Base-by-base conservation (phyloP, 1,140 invertebrate genomes). In the Diorhabda sublineata region DNA sequence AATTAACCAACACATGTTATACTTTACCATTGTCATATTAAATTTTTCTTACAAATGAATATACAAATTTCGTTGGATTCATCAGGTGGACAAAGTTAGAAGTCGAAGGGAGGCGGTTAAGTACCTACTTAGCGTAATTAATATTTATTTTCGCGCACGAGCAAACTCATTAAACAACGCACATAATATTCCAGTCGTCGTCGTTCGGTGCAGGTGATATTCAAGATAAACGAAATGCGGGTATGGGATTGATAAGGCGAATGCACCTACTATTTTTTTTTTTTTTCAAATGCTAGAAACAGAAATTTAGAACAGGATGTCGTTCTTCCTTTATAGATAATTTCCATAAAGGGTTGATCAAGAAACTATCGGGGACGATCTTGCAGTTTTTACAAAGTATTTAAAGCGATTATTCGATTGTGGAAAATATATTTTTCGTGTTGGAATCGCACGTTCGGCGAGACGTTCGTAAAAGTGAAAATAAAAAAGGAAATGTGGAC, bases 1-100 rank as follows among this genome's bases (percentile, higher is more conserved):
- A n/a, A 9, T 42, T 9, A 9, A 45, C 52, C 58, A 58, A 67
- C 66, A 67, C 56, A 67, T 67, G 66, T 67, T 62, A 45, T 47
- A 67, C 26, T 60, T 60, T 26, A 26, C 26, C 26, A 26, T 26
- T 26, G 26, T 26, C 26, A 26, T 26, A 26, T 26, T 26, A 26
- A 26, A 26, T 26, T 26, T 26, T 26, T 26, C 26, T 26, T 26
- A 26, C 1, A 26, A 26, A 26, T 26, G 26, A 26, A 26, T 26
- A 26, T 26, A 26, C 26, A 26, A 26, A 26, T 26, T 26, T 26
- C 26, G 26, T 26, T 26, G 26, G 26, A 26, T 26, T 26, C 26
- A 26, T 26, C 26, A 26, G 26, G 26, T 26, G 26, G 26, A 26
- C 26, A 26, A 26, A 26, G 26, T 26, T 26, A 26, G 26, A 26